Evolutionary conservation across 2,797 vertebrate species (phyloP).

Genomic region (Clamator glandarius): DNA sequence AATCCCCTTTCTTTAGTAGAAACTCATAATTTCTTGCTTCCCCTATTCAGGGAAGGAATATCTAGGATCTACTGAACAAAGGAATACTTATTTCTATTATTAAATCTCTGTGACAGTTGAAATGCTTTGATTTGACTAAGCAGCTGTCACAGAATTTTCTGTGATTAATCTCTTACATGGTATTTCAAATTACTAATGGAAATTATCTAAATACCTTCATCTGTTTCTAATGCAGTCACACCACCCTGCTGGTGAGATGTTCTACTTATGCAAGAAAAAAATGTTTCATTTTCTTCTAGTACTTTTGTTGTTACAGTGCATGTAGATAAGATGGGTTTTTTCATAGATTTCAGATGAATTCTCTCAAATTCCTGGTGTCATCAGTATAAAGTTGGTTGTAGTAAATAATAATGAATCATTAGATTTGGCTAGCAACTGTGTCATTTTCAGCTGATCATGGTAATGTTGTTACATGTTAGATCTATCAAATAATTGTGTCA

Average conservation of each 20-base stretch:
- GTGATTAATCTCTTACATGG: neutral
- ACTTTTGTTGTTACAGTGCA: neutral
- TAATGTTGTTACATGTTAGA: neutral
- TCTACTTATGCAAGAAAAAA: neutral
- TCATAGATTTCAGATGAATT: neutral
- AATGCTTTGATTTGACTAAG: neutral
- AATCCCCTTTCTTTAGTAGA: neutral
- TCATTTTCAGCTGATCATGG: neutral
- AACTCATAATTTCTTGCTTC: neutral
- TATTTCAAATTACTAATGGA: neutral
- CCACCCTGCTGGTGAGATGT: neutral
- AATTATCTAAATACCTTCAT: neutral
- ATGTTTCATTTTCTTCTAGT: neutral
- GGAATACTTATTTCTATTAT: neutral
- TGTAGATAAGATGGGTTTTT: neutral
- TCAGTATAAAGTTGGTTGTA: neutral
- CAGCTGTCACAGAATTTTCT: neutral
- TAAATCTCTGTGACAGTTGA: neutral
- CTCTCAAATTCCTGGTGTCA: neutral
- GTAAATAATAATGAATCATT: neutral
- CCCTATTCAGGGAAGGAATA: neutral
- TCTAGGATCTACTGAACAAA: neutral
- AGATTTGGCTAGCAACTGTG: neutral
- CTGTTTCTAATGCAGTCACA: neutral
- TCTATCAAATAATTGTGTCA: neutral